Percentiles rank a stretch among this genome's conserved stretches.
Evolutionary conservation across 2,888 invertebrate species (phyloP).

Genomic region (Punctoribates punctum): DNA sequence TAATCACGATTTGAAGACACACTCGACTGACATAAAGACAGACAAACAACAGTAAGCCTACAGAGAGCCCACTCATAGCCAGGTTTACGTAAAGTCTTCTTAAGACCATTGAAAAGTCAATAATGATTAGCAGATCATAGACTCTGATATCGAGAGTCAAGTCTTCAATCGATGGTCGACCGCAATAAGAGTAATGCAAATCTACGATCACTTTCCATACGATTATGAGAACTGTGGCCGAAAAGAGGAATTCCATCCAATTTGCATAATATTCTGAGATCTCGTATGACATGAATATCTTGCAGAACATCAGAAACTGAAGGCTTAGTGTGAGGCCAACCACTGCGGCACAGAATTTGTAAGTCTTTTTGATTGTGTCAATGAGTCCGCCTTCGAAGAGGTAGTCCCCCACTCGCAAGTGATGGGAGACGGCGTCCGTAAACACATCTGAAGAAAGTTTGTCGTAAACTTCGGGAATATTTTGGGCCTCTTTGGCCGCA

Average conservation of each 20-base stretch:
- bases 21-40: background rate
- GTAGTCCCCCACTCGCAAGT: too few relatives aligned
- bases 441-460: too few relatives aligned
- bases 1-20: background rate
- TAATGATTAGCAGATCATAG: background rate
- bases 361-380: too few relatives aligned
- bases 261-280: background rate
- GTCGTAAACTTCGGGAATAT: too few relatives aligned
- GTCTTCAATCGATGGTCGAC: background rate
- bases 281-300: too few relatives aligned
- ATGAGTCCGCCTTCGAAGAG: too few relatives aligned
- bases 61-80: background rate
- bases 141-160: background rate
- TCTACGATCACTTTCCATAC: background rate
- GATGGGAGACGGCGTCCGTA: too few relatives aligned
- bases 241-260: background rate
- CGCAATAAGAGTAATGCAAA: background rate
- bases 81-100: background rate
- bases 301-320: too few relatives aligned
- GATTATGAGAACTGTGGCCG: background rate
- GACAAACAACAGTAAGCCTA: background rate
- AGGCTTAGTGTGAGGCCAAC: too few relatives aligned
- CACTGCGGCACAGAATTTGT: too few relatives aligned
- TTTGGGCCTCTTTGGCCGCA: too few relatives aligned
- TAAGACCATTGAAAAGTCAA: background rate